Base-by-base conservation (phyloP, 2,113 vertebrate genomes). In the Macaca nemestrina region DNA sequence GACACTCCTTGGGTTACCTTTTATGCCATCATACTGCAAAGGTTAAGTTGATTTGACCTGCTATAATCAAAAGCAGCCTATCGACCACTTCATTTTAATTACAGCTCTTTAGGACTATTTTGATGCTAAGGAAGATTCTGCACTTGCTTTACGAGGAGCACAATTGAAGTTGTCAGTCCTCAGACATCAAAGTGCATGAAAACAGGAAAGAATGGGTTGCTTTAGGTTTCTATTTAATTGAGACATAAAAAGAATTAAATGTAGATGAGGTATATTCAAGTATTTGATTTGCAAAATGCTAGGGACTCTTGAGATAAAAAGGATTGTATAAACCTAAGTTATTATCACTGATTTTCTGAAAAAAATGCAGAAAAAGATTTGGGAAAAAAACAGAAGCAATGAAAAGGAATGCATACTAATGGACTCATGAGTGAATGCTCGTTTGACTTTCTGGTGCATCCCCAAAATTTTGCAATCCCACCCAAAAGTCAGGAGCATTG, bases 161-260 rank as follows among this genome's bases (percentile, higher is more conserved):
- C 93, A 94, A 97, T 98, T 98, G 95, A 97, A 98, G 91, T 91
- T 98, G 97, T 97, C 98, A 98, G 88, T 98, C 96, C 45, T 93
- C 82, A 92, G 98, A 96, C 6, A 30, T 86, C 64, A 92, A 91
- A 73, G 96, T 85, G 93, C 95, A 85, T 64, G 90, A 97, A 57
- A 0, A 0, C 0, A 9, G 95, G 93, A 94, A 96, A 82, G 50
- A 97, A 98, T 25, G 83, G 79, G 85, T 96, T 96, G 96, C 92
- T 97, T 97, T 73, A 6, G 0, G 68, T 95, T 98, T 97, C 73
- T 97, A 67, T 90, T 88, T 97, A 96, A 95, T n/a, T n/a, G 40
- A 96, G 93, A 30, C 32, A 52, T n/a, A 85, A 93, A 93, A 93
- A 93, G 35, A 32, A 94, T 94, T 96, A 90, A 85, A 97, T 70